A percentile compares a stretch with the other conserved stretches of the same genome.
These are phyloP conservation scores for Lethenteron reissneri DNA, from an alignment of 2,113 vertebrate genomes.

Conservation along the genomic window DNA sequence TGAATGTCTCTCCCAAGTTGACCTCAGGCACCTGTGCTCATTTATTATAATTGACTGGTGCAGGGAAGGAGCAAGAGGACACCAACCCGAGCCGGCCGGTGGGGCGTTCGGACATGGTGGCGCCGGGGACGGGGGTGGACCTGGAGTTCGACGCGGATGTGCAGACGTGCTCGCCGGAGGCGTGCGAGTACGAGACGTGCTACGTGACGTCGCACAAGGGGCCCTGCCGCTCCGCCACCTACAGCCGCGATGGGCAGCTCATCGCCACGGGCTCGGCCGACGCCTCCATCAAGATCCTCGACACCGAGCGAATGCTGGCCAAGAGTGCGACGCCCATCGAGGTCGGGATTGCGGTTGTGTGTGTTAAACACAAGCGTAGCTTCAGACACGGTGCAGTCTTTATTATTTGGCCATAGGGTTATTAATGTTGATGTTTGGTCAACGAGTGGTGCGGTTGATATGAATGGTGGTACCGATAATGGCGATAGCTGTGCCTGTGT, in stretches of 20 bases:
- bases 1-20: no score
- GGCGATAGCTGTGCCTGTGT: no score
- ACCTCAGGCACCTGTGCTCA: not conserved
- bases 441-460: no score
- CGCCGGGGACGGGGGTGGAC: constrained; percentile 81
- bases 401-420: no score
- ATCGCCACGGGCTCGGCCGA: constrained; percentile 90
- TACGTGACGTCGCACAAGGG: constrained; percentile 95
- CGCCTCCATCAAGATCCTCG: constrained; percentile 90
- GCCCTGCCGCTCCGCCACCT: constrained; percentile 70
- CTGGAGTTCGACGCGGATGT: constrained; percentile 88
- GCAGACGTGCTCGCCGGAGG: constrained; percentile 92
- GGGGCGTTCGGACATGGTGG: constrained; percentile 74
- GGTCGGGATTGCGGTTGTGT: constrained; percentile 22
- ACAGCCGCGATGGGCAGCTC: constrained; percentile 77
- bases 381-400: no score
- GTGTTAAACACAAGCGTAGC: no score
- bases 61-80: constrained; percentile 95
- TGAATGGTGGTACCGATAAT: no score
- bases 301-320: constrained; percentile 90
- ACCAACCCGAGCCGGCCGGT: constrained; percentile 86
- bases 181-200: constrained; percentile 88
- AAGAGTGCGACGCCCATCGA: constrained; percentile 97
- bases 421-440: no score
- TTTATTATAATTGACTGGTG: constrained; percentile 10